Percentiles rank a stretch among this genome's conserved stretches.
Conservation (phyloP, 2,797 vertebrate genomes). For the Allenopithecus nigroviridis region DNA sequence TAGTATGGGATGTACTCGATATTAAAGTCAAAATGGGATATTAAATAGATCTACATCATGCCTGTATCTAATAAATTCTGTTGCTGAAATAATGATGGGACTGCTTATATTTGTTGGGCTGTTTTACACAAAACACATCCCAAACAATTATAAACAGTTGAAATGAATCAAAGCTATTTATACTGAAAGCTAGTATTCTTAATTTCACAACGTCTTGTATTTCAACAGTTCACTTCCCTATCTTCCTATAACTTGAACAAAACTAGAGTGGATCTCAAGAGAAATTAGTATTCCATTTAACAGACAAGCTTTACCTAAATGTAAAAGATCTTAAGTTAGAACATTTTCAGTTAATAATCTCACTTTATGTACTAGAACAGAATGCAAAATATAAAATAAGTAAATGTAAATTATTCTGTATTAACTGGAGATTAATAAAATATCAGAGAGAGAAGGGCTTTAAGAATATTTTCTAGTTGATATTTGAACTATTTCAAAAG, state of each 20-base stretch:
- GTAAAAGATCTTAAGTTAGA: conserved; percentile 38
- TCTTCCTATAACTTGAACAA: conserved; percentile 26
- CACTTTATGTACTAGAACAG: neutral
- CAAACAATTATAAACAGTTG: conserved; percentile 26
- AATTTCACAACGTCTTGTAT: conserved; percentile 41
- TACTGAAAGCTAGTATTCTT: conserved; percentile 31
- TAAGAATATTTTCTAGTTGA: conserved; percentile 8
- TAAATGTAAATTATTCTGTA: conserved; percentile 30
- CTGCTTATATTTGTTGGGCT: neutral
- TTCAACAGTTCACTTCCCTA: conserved; percentile 15
- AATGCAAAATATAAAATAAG: conserved; percentile 39
- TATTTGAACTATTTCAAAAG: neutral
- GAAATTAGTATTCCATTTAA: conserved; percentile 61
- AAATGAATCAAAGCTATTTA: conserved; percentile 54
- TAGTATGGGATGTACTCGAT: neutral
- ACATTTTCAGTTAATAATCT: conserved; percentile 18
- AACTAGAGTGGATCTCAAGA: conserved; percentile 27
- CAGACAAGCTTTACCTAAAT: conserved; percentile 2
- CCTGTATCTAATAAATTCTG: conserved; percentile 7
- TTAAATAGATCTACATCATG: conserved; percentile 11
- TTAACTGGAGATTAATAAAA: conserved; percentile 2
- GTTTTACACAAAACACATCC: neutral
- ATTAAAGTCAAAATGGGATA: conserved; percentile 18
- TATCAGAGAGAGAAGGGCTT: neutral
- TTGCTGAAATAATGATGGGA: conserved; percentile 20